Evolutionary conservation across 2,888 invertebrate genomes (phyloP), one percentile per base, ranked within the genome.

Genomic region (Luperina testacea): DNA sequence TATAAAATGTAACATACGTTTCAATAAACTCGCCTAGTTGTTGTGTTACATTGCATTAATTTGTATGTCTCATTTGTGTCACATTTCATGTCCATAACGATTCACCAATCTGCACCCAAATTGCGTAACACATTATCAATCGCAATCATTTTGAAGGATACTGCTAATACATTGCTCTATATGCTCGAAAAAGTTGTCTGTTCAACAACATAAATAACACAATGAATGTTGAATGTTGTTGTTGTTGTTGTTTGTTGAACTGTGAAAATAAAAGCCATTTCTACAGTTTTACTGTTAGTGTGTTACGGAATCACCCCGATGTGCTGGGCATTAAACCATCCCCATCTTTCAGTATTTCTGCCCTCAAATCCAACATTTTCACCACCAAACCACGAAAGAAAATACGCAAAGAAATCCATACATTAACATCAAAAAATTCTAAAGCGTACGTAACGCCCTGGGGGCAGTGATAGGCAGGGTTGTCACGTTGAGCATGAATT

Each of bases 401-500:
- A 67, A 72, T 24, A 17, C 53, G 27, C 32, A 71, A 59, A 57
- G 42, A 72, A 78, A 73, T 59, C 24, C 61, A 74, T n/a, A 61
- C 20, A 69, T 72, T 69, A 57, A 32, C 53, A 72, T 81, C 13
- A 65, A 71, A 83, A 85, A 86, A 74, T 15, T 75, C 73, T 53
- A 72, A 86, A 79, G 15, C 48, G 45, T 78, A 32, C 13, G 72
- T 72, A 76, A 83, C 75, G 69, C 84, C 87, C 87, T 65, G 38
- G 80, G 84, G 84, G 48, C 61, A 61, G 38, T 79, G 84, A 86
- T 86, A 84, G 76, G 75, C 76, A 45, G 67, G 42, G 71, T 59
- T 81, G 85, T 85, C 85, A 70, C 85, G 53, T 63, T 53, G 84
- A 69, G 63, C 75, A 73, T 86, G 86, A 88, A 80, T 86, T 86